Evolutionary conservation across 2,888 invertebrate species (phyloP), one percentile per base, ranked within the genome.

Genomic region (Abrostola tripartita): DNA sequence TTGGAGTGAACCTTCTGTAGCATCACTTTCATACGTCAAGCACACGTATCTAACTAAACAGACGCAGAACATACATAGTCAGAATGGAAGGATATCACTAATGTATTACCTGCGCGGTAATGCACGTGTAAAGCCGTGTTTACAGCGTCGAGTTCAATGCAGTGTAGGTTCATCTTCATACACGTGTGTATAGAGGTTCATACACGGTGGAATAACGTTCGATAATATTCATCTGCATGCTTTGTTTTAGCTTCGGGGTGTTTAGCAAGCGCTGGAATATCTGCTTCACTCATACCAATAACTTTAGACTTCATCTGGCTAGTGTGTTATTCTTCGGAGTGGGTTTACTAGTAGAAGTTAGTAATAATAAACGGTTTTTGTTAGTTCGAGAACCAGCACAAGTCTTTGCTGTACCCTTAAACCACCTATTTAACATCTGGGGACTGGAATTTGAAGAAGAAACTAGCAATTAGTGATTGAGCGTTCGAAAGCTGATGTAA

Each of bases 1-100:
- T 24, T 24, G 1, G 24, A 9, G 12, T 12, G 7, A 24, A 5
- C 44, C 44, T 47, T 47, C 44, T 47, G 24, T 24, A 9, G 5
- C 5, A 47, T 5, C 8, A 47, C 44, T 47, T 8, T 42, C n/a
- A 24, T 9, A 0, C 14, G 24, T 4, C 44, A 9, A 24, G 14
- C 12, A 44, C 12, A 44, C 6, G 5, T 24, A 24, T 55, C 38
- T 57, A 54, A 42, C 47, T 44, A 49, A 60, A 60, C 56, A 35
- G 41, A 56, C 50, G 61, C 61, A 70, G 61, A 49, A 37, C 47
- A 37, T 14, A 24, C 12, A 47, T 47, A 41, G 59, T 47, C 37
- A 41, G 36, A 52, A 64, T 55, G 52, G 41, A 52, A 67, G 37
- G 14, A 44, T 49, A 72, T 68, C 47, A 58, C 52, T 62, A 61